Evolutionary conservation across 2,888 invertebrate genomes (phyloP).

Genomic region (Drosophila dives): DNA sequence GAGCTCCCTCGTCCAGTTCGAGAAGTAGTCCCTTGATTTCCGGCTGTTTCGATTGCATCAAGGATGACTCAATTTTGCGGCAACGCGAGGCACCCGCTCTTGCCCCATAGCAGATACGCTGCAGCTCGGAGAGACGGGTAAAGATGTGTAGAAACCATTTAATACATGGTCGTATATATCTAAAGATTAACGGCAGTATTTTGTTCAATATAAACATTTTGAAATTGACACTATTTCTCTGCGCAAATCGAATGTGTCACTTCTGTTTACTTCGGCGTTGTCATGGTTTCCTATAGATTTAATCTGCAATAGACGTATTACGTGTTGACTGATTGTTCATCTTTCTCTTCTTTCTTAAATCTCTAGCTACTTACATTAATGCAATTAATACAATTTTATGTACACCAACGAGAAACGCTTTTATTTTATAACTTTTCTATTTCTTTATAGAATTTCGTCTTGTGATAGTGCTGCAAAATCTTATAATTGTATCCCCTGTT

Average conservation of each 20-base stretch:
- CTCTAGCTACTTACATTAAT: constrained; percentile 6
- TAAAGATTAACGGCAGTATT: constrained; percentile 85
- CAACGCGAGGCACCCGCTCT: constrained; percentile 89
- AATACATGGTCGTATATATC: constrained; percentile 92
- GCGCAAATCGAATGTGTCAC: constrained; percentile 5
- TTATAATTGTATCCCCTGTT: constrained; percentile 34
- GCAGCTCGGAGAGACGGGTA: constrained; percentile 95
- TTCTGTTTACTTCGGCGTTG: constrained; percentile 41
- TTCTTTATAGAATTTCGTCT: constrained; percentile 2
- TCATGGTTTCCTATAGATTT: constrained; percentile 35
- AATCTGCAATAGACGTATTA: not conserved
- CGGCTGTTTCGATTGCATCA: constrained; percentile 88
- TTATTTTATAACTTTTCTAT: constrained; percentile 2
- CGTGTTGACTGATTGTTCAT: not conserved
- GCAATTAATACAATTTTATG: not conserved
- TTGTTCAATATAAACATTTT: constrained; percentile 69
- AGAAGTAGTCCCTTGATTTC: constrained; percentile 89
- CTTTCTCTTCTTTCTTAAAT: not conserved
- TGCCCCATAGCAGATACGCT: constrained; percentile 94
- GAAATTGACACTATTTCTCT: constrained; percentile 3
- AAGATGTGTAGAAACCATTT: constrained; percentile 96
- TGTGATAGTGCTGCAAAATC: constrained; percentile 21
- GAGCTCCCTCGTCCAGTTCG: constrained; percentile 87
- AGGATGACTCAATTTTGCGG: constrained; percentile 90
- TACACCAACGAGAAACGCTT: not conserved